Conservation (phyloP, 2,113 vertebrate species). For the Callaeas wilsoni region DNA sequence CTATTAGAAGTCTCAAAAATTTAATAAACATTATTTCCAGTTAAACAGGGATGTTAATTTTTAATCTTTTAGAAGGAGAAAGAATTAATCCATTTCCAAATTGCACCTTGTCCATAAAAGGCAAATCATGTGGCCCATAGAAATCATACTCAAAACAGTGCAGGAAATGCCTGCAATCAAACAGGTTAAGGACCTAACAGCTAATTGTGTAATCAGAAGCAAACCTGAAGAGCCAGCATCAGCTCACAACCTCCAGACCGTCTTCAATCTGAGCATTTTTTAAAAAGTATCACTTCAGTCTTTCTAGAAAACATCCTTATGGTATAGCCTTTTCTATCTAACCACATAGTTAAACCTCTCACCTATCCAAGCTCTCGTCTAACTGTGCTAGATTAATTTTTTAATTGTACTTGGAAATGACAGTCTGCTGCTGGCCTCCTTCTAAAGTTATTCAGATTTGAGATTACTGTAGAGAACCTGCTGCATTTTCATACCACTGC, state of each 20-base stretch:
- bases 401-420: background rate
- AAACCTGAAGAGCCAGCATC: background rate
- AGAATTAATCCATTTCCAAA: background rate
- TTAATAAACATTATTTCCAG: background rate
- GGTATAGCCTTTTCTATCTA: background rate
- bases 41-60: background rate
- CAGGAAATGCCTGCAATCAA: background rate
- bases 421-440: slow-evolving; percentile 8
- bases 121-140: background rate
- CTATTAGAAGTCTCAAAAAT: background rate
- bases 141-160: background rate
- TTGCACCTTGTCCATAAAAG: background rate
- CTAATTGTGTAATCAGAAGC: background rate
- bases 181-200: background rate
- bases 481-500: background rate
- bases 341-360: background rate
- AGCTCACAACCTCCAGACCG: background rate
- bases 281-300: background rate
- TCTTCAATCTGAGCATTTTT: background rate
- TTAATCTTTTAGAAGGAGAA: background rate
- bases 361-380: background rate
- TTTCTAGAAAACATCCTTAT: background rate
- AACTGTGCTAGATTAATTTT: background rate
- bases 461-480: slow-evolving; percentile 6
- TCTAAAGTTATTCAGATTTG: slow-evolving; percentile 6